Evolutionary conservation across 2,888 invertebrate species (phyloP).

Genomic region (Catocala nupta): DNA sequence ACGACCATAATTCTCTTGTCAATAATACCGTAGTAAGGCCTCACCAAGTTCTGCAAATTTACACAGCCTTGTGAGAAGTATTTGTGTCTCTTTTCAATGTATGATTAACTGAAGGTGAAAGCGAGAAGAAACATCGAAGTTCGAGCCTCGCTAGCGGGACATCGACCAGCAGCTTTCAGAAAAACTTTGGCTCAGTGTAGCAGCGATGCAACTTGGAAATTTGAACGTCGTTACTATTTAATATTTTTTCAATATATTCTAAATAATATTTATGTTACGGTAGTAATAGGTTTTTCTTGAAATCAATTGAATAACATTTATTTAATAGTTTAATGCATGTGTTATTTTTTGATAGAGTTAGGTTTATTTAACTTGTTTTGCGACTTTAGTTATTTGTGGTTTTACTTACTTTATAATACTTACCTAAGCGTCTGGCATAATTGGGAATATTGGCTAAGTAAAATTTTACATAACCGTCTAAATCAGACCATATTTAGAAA

Average conservation of each 20-base stretch:
- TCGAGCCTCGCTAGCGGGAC: constrained; percentile 84
- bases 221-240: constrained; percentile 1
- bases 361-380: too few species aligned
- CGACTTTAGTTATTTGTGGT: neutral
- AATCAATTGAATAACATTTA: too few species aligned
- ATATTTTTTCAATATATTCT: neutral
- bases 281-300: too few species aligned
- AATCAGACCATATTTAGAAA: constrained; percentile 30
- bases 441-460: neutral
- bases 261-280: too few species aligned
- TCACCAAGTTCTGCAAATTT: constrained; percentile 82
- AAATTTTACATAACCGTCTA: constrained; percentile 12
- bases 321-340: too few species aligned
- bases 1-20: constrained; percentile 76
- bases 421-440: too few species aligned
- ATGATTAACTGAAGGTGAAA: constrained; percentile 56
- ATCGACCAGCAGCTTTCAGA: constrained; percentile 87
- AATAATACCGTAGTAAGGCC: constrained; percentile 77
- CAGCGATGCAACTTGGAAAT: constrained; percentile 71
- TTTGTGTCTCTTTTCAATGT: constrained; percentile 67
- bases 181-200: constrained; percentile 70
- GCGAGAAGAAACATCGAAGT: constrained; percentile 67
- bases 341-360: too few species aligned
- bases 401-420: neutral
- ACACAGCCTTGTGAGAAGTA: constrained; percentile 55